Evolutionary conservation across 2,888 invertebrate species (phyloP).

Genomic region (Lycocerus yunnanus): DNA sequence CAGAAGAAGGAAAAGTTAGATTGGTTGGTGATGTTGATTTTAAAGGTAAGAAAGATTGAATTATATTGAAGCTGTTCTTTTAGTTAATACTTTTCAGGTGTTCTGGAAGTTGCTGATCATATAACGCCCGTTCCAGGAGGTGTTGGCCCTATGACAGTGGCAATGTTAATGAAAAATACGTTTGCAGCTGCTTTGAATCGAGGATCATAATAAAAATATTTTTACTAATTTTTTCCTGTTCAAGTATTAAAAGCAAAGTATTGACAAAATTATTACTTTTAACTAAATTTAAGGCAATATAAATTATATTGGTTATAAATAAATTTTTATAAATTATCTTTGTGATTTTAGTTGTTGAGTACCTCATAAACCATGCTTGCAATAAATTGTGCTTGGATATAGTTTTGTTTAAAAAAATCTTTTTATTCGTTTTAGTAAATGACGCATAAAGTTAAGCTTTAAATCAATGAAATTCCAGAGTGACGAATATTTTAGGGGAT

Average conservation of each 20-base stretch:
- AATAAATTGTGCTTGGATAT: no score
- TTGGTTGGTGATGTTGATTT: slow-evolving; percentile 90
- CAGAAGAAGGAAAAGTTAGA: slow-evolving; percentile 68
- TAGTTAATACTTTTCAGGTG: slow-evolving; percentile 58
- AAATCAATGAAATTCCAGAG: no score
- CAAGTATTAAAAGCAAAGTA: background rate
- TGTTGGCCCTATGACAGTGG: slow-evolving; percentile 93
- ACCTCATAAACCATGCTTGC: no score
- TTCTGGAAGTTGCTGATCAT: slow-evolving; percentile 77
- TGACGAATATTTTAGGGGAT: no score
- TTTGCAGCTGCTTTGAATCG: slow-evolving; percentile 66
- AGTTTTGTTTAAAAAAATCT: no score
- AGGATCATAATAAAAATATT: background rate
- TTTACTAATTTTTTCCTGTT: background rate
- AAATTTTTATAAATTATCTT: no score
- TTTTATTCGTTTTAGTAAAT: no score
- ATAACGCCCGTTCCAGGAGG: slow-evolving; percentile 93
- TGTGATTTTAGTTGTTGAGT: no score
- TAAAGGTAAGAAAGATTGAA: slow-evolving; percentile 61
- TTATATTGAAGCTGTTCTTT: background rate
- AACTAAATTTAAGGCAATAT: no score
- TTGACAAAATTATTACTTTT: no score
- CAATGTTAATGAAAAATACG: slow-evolving; percentile 92
- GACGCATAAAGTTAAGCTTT: no score
- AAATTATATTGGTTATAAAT: no score